phyloP scores from a whole-genome alignment of 2,113 vertebrate genomes.

The Lepidiolamprologus cunningtoni region DNA sequence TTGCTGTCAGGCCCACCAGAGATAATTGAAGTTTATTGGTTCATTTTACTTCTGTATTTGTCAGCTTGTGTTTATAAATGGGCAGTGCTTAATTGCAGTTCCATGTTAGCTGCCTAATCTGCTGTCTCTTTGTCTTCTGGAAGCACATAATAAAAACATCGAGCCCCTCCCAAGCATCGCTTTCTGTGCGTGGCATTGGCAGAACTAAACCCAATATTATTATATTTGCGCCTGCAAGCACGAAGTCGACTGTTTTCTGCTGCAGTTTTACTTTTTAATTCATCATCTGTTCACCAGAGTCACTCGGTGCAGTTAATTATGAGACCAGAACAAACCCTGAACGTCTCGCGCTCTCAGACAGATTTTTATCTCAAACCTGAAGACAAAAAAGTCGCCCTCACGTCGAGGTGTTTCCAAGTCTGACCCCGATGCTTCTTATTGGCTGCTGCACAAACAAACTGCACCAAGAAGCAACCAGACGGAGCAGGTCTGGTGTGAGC shows the following conservation, averaged over 20 bases:
- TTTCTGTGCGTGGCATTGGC: not conserved
- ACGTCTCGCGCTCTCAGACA: accelerated
- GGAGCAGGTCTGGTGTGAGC: accelerated
- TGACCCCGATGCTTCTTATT: not conserved
- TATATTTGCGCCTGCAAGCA: not conserved
- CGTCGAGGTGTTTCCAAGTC: not conserved
- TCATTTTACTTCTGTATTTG: not conserved
- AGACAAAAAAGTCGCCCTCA: not conserved
- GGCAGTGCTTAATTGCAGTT: not conserved
- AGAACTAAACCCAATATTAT: not conserved
- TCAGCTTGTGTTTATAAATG: not conserved
- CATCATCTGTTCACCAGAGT: not conserved
- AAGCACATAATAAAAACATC: not conserved
- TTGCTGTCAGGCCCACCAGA: not conserved
- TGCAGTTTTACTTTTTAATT: not conserved
- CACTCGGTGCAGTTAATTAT: not conserved
- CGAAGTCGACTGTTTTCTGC: not conserved
- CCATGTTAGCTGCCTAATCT: not conserved
- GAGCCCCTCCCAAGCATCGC: not conserved
- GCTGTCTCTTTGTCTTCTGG: not conserved
- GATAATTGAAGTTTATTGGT: constrained; percentile 7
- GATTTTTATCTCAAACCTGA: not conserved
- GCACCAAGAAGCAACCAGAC: not conserved
- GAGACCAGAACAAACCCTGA: not conserved
- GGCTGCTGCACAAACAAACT: not conserved